phyloP scores from a whole-genome alignment of 2,113 vertebrate genomes.

The Sinocyclocheilus maitianheensis region DNA sequence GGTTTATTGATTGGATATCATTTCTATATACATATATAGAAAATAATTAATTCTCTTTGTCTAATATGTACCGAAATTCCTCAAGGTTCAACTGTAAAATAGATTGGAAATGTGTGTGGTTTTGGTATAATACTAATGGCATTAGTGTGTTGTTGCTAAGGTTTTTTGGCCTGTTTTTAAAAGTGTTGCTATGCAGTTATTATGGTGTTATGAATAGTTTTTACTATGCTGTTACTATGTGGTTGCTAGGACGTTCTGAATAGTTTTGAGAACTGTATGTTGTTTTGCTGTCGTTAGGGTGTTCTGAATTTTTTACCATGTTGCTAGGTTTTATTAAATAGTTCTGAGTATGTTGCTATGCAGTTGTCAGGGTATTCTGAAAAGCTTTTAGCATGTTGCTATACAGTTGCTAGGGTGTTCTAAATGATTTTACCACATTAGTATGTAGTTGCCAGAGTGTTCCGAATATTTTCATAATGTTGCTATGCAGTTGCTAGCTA shows the following conservation, averaged over 20 bases:
- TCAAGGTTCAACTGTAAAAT: neutral
- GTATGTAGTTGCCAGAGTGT: too few relatives aligned
- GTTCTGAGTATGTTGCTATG: too few relatives aligned
- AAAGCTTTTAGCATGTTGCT: too few relatives aligned
- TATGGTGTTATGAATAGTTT: neutral
- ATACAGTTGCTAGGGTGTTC: too few relatives aligned
- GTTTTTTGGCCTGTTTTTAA: neutral
- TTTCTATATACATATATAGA: neutral
- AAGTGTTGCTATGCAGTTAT: neutral
- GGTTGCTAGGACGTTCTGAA: neutral
- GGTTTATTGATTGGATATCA: neutral
- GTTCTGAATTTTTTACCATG: neutral
- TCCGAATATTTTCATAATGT: too few relatives aligned
- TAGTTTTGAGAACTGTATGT: neutral
- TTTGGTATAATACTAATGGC: too few relatives aligned
- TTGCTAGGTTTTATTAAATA: too few relatives aligned
- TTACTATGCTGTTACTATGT: neutral
- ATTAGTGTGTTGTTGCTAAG: neutral
- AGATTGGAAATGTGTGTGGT: neutral
- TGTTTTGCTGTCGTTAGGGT: neutral
- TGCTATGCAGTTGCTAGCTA: too few relatives aligned
- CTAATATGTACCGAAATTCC: neutral
- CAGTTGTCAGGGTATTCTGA: too few relatives aligned
- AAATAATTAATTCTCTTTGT: too few relatives aligned
- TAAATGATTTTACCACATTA: too few relatives aligned